Evolutionary conservation across 1,140 invertebrate genomes (phyloP), one percentile per base, ranked within the genome.

Genomic region (Zaprionus kolodkinae): DNA sequence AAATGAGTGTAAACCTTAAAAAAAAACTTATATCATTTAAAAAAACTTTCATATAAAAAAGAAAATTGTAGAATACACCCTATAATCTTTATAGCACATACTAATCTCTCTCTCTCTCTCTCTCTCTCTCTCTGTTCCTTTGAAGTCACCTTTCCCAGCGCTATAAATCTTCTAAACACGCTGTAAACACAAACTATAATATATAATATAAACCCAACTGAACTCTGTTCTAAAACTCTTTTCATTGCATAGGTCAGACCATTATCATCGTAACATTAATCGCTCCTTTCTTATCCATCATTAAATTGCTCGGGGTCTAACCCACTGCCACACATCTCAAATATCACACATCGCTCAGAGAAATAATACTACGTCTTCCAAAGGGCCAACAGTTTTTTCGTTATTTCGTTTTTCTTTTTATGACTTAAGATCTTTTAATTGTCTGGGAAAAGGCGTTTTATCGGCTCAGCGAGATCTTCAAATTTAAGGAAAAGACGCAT

Each of bases 401-500:
- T 30, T 30, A 0, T 30, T 30, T 30, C 6, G 6, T 30, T 30
- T 30, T 30, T 30, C 4, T 30, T 30, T 30, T 30, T 30, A 30
- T 30, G 27, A 30, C 33, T 35, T 35, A 35, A 35, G 33, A 35
- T 35, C 74, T 57, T 88, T 89, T 88, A 88, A 88, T 88, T 89
- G 84, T 88, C 84, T 88, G 84, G 84, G 84, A 88, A 87, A 88
- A 87, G 80, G 70, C 66, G 54, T 48, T 73, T 88, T 87, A 87
- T 87, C 83, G 60, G 43, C 15, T 27, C n/a, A 33, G 62, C 17
- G 48, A 68, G 71, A 86, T 85, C 82, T 77, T 35, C 40, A 40
- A 57, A 57, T 66, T 66, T 17, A 66, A 69, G 48, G 33, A 43
- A 55, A 36, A 45, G 36, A 65, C 17, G 62, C 61, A 56, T 25